Percentiles rank a stretch among this genome's conserved stretches.
Evolutionary conservation across 2,888 invertebrate species (phyloP).

Genomic region (Gryllus longicercus): DNA sequence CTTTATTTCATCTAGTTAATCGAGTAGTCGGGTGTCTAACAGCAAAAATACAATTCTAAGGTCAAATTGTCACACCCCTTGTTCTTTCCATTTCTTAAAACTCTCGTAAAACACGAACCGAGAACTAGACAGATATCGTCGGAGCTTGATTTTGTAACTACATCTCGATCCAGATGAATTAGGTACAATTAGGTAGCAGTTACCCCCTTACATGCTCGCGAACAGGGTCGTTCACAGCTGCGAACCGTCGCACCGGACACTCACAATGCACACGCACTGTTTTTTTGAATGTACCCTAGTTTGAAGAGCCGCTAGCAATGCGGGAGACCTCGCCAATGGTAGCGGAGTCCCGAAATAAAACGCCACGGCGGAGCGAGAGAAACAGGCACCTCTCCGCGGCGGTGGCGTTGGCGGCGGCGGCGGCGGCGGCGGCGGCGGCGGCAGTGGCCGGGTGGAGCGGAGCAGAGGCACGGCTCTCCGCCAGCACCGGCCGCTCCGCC

Average conservation of each 20-base stretch:
- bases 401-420: neutral
- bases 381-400: neutral
- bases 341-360: constrained; percentile 31
- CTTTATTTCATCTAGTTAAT: no score
- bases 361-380: neutral
- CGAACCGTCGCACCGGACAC: neutral
- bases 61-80: no score
- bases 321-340: constrained; percentile 32
- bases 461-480: neutral
- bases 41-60: no score
- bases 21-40: no score
- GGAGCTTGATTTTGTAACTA: no score
- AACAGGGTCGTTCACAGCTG: no score
- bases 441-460: neutral
- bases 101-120: no score
- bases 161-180: no score
- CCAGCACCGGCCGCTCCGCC: neutral
- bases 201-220: no score
- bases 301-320: constrained; percentile 26
- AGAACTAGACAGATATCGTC: no score
- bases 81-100: no score
- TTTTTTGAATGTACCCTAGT: constrained; percentile 4
- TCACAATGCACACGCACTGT: neutral
- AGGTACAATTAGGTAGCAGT: no score
- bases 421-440: neutral